A percentile compares a stretch with the other conserved stretches of the same genome.
Conservation (phyloP, 1,140 invertebrate species). For the Drosophila albomicans region DNA sequence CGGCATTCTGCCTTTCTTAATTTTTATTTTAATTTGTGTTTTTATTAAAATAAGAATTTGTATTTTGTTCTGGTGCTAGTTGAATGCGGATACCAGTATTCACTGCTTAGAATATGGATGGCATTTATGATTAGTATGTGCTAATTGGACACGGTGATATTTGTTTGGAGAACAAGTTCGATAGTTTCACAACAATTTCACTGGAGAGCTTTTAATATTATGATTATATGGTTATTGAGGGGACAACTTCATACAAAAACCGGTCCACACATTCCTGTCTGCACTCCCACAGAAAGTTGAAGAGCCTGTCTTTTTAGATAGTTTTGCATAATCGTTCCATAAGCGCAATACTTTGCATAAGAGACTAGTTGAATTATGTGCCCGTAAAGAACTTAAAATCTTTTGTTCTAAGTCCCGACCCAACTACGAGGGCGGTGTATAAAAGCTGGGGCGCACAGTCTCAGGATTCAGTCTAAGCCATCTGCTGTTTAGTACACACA, state of each 20-base stretch:
- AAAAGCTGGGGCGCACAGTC: constrained; percentile 46
- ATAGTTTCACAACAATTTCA: constrained; percentile 70
- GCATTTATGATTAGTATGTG: constrained; percentile 55
- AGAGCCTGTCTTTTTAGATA: constrained; percentile 63
- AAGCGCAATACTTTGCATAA: constrained; percentile 76
- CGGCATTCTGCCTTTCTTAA: constrained; percentile 12
- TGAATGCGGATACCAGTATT: constrained; percentile 60
- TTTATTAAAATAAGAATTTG: constrained; percentile 5
- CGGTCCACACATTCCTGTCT: constrained; percentile 58
- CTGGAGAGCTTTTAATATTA: constrained; percentile 27
- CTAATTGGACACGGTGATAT: constrained; percentile 57
- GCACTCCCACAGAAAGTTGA: constrained; percentile 59
- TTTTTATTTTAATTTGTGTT: constrained; percentile 21
- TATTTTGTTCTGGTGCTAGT: not conserved
- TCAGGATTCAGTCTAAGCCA: constrained; percentile 78
- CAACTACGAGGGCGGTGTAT: constrained; percentile 51
- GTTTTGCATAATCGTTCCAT: constrained; percentile 81
- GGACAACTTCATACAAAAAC: constrained; percentile 25
- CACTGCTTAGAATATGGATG: constrained; percentile 44
- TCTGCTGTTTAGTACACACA: constrained; percentile 58
- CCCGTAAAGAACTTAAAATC: constrained; percentile 61
- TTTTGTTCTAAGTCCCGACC: constrained; percentile 63
- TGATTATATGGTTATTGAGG: constrained; percentile 1
- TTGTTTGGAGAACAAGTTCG: constrained; percentile 61
- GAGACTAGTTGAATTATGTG: constrained; percentile 74